Evolutionary conservation across 2,797 vertebrate genomes (phyloP).

Genomic region (Miichthys miiuy): DNA sequence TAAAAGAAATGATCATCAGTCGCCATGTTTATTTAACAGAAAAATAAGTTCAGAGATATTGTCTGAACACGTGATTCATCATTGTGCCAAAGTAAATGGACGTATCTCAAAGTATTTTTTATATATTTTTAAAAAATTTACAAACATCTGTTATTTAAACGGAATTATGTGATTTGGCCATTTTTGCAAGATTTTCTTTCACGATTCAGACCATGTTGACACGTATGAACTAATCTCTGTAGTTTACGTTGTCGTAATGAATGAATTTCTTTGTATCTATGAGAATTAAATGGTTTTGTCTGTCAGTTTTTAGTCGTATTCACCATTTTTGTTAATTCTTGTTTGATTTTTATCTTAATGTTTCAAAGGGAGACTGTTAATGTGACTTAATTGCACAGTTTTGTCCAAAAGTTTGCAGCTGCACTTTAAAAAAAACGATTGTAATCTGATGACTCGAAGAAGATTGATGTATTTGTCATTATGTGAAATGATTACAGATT

Average conservation of each 20-base stretch:
- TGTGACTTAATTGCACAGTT: conserved; percentile 16
- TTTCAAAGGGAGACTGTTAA: neutral
- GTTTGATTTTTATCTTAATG: neutral
- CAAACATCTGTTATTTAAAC: neutral
- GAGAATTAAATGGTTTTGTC: neutral
- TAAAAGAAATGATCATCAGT: no score
- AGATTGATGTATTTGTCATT: neutral
- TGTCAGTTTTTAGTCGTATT: neutral
- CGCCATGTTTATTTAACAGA: neutral
- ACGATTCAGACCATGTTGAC: neutral
- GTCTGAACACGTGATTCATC: neutral
- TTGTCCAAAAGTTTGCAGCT: neutral
- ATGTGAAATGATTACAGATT: neutral
- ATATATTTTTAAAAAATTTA: conserved; percentile 27
- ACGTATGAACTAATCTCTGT: neutral
- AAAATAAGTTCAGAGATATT: neutral
- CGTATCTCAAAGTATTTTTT: neutral
- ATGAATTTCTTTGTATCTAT: neutral
- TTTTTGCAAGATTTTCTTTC: neutral
- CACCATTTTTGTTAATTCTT: neutral
- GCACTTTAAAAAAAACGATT: conserved; percentile 9
- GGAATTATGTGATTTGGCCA: neutral
- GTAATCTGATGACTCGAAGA: neutral
- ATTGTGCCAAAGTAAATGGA: neutral
- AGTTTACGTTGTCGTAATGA: neutral